A percentile compares a stretch with the other conserved stretches of the same genome.
These are phyloP conservation scores for Protonibea diacanthus DNA, from an alignment of 2,797 vertebrate species.

Conservation along the genomic window DNA sequence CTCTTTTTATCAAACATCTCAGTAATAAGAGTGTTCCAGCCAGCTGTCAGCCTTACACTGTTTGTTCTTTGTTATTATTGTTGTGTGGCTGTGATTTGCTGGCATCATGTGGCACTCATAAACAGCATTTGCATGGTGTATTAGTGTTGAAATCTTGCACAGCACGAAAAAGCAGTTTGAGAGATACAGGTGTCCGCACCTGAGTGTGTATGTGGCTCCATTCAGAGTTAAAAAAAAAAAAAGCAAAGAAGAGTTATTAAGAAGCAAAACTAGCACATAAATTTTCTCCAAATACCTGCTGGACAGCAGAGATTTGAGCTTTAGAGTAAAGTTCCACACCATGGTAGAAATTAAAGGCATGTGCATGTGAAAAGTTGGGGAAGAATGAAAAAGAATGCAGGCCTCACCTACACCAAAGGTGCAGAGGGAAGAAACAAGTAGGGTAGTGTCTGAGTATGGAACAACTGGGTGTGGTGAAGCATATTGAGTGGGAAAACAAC, in stretches of 20 bases:
- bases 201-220: background rate
- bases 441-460: conserved; percentile 11
- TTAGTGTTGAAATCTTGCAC: conserved; percentile 18
- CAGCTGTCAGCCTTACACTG: conserved; percentile 7
- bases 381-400: conserved; percentile 75
- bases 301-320: conserved; percentile 65
- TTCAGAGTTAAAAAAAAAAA: background rate
- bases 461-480: conserved; percentile 37
- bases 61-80: background rate
- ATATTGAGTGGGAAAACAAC: conserved; percentile 13
- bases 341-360: conserved; percentile 77
- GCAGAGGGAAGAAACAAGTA: conserved; percentile 20
- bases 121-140: conserved; percentile 19
- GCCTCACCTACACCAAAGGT: conserved; percentile 57
- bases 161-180: conserved; percentile 22
- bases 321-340: conserved; percentile 77
- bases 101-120: conserved; percentile 13
- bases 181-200: background rate
- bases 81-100: conserved; percentile 54
- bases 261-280: conserved; percentile 27
- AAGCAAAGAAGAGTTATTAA: background rate
- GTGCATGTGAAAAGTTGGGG: conserved; percentile 76
- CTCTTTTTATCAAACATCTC: conserved; percentile 9
- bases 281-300: conserved; percentile 44
- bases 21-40: background rate